These are phyloP conservation scores for Rhopalosiphum padi DNA, from an alignment of 1,140 invertebrate genomes.

Conservation along the genomic window DNA sequence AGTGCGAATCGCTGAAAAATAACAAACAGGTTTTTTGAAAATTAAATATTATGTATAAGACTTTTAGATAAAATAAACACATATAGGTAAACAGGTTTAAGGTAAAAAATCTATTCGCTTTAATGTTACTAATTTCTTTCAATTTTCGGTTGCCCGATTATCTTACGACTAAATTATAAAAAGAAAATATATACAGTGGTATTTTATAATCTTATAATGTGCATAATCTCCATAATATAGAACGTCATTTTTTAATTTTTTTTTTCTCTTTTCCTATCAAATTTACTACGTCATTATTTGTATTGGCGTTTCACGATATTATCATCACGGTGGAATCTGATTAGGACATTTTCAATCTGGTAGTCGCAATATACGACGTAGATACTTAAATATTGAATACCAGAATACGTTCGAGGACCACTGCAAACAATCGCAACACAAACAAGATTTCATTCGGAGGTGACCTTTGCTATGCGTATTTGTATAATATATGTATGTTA, in stretches of 20 bases:
- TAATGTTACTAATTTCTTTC: conserved; percentile 8
- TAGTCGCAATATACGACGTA: neutral
- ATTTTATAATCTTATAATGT: neutral
- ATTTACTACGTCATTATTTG: neutral
- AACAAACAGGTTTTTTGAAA: neutral
- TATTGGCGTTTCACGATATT: neutral
- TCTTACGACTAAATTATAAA: conserved; percentile 17
- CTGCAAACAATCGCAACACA: neutral
- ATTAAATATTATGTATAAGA: neutral
- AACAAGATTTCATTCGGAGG: neutral
- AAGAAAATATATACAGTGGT: neutral
- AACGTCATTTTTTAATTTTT: neutral
- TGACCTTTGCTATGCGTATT: neutral
- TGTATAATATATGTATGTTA: neutral
- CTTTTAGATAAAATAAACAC: neutral
- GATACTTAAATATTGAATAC: neutral
- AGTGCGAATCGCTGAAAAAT: neutral
- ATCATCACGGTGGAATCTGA: neutral
- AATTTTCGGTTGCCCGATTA: conserved; percentile 15
- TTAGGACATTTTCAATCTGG: neutral
- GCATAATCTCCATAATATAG: neutral
- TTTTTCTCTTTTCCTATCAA: neutral
- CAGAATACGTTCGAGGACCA: neutral
- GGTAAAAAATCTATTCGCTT: neutral
- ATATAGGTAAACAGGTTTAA: neutral